phyloP scores from a whole-genome alignment of 2,888 invertebrate species.

The Cecidostiba fungosa region DNA sequence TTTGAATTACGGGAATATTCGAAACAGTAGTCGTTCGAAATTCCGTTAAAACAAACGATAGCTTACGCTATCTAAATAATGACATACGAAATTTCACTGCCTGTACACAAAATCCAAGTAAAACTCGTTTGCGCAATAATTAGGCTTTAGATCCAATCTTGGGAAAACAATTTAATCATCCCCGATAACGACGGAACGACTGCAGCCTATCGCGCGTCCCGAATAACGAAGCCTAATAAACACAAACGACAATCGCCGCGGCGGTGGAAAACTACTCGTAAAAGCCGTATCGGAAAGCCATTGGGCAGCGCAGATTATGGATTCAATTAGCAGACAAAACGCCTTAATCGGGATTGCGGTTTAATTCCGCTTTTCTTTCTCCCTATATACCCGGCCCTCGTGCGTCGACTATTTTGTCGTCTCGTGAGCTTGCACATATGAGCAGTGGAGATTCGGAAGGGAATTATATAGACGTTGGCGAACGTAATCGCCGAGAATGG shows the following conservation, averaged over 20 bases:
- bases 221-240: slow-evolving; percentile 27
- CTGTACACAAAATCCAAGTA: too few relatives aligned
- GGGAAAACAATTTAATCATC: slow-evolving; percentile 14
- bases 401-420: neutral
- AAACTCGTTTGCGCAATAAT: neutral
- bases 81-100: neutral
- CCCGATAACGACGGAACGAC: neutral
- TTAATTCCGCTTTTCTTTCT: slow-evolving; percentile 44
- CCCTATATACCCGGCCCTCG: too few relatives aligned
- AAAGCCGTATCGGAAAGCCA: slow-evolving; percentile 54
- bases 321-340: slow-evolving; percentile 58
- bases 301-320: slow-evolving; percentile 52
- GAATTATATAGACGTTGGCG: slow-evolving; percentile 24
- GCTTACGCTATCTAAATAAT: neutral
- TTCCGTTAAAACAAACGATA: neutral
- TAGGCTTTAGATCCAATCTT: neutral
- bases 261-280: slow-evolving; percentile 22
- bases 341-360: slow-evolving; percentile 56
- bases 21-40: neutral
- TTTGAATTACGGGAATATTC: neutral
- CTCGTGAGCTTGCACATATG: slow-evolving; percentile 29
- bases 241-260: slow-evolving; percentile 43
- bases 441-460: neutral
- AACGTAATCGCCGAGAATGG: slow-evolving; percentile 40
- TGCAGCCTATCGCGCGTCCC: neutral